phyloP scores from a whole-genome alignment of 2,888 invertebrate genomes.

The Agrotis clavis region DNA sequence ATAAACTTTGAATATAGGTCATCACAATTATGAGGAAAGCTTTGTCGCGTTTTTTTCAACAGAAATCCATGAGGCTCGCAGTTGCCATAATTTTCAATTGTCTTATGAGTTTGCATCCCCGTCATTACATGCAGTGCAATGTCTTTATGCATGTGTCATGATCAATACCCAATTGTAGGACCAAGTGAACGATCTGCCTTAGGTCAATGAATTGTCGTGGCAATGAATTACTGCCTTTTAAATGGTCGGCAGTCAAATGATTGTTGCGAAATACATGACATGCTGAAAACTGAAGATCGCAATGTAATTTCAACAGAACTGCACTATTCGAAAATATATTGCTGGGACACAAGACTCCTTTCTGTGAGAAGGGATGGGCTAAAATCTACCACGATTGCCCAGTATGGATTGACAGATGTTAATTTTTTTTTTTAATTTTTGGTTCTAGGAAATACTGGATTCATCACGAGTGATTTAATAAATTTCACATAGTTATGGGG shows the following conservation, averaged over 20 bases:
- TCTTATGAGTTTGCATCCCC: not conserved
- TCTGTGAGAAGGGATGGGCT: no score
- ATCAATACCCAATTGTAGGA: constrained; percentile 3
- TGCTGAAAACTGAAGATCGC: not conserved
- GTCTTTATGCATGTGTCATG: not conserved
- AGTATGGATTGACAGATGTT: no score
- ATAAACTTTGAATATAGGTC: no score
- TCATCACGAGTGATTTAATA: no score
- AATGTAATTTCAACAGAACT: not conserved
- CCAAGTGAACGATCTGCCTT: not conserved
- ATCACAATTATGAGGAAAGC: no score
- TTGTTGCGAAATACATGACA: not conserved
- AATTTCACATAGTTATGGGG: no score
- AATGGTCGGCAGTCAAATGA: not conserved
- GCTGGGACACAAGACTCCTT: no score
- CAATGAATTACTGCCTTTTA: not conserved
- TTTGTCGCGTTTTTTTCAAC: no score
- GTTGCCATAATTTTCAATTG: not conserved
- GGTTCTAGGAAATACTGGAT: no score
- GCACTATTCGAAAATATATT: no score
- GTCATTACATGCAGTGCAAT: not conserved
- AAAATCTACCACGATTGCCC: no score
- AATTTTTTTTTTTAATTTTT: no score
- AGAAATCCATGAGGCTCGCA: not conserved
- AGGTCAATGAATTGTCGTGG: not conserved